Base-by-base conservation (phyloP, 2,113 vertebrate genomes). In the Sardina pilchardus region DNA sequence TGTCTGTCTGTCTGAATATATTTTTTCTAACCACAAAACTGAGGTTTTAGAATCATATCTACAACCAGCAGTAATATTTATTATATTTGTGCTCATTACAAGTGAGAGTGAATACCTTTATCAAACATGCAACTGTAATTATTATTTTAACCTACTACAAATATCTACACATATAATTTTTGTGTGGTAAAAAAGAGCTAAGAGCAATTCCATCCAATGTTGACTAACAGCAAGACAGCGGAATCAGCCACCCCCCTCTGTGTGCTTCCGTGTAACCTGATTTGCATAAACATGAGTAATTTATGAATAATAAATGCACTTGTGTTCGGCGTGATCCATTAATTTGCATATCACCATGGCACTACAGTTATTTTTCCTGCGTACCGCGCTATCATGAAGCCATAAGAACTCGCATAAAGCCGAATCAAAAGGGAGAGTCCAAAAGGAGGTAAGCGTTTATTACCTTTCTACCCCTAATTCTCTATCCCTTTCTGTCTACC, bases 221-320 rank as follows among this genome's bases (percentile, higher is more conserved):
- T 88, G 84, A 86, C 85, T 87, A 86, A 87, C 87, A 90, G 86
- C 81, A 87, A 84, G 85, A 91, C 89, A 89, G 85, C 90, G 90
- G 85, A 88, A 88, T 91, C 88, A 90, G 93, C 93, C 93, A 91
- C 91, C 93, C 90, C 92, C 92, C 92, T 90, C 89, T 87, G 85
- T 91, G 82, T 81, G 88, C 91, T 90, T 90, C 91, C 88, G 90
- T 89, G 91, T 87, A 88, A 87, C 87, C 92, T 94, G 84, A 98
- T 99, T 98, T 98, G 96, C 97, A 98, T 99, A 97, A 98, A 96
- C 96, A 97, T 96, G 95, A 96, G 89, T 96, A 96, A 95, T 95
- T 95, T 97, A 97, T 98, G 97, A 99, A 98, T 99, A 99, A 98
- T 99, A 97, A 98, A 96, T 95, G 92, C 87, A 91, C 96, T 94